Conservation (phyloP, 2,888 invertebrate species). For the Amiota communis region DNA sequence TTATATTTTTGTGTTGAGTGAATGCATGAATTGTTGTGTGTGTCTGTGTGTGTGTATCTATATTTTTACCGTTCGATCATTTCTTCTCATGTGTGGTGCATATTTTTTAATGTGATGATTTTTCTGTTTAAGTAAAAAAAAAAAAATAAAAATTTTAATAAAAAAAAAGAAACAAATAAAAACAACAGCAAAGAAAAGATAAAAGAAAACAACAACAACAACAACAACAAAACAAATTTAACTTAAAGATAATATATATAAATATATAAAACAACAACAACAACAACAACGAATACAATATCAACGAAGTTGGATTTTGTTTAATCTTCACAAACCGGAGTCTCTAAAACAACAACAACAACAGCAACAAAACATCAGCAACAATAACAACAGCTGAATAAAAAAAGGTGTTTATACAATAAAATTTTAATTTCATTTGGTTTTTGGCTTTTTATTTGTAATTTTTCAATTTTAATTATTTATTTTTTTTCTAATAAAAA, state of each 20-base stretch:
- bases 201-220: constrained; percentile 11
- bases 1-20: too few species aligned
- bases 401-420: constrained; percentile 46
- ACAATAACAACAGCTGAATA: constrained; percentile 39
- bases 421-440: constrained; percentile 18
- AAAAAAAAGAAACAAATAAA: constrained; percentile 6
- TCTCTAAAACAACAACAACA: constrained; percentile 36
- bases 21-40: too few species aligned
- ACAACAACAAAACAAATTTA: constrained; percentile 36
- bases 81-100: constrained; percentile 8
- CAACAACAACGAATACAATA: constrained; percentile 37
- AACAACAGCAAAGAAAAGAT: constrained; percentile 25
- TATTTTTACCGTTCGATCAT: background rate
- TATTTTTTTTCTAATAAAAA: constrained; percentile 26
- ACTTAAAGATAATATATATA: constrained; percentile 24
- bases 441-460: constrained; percentile 27
- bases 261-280: constrained; percentile 25
- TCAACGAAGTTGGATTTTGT: constrained; percentile 18
- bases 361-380: constrained; percentile 34
- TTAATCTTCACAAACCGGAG: constrained; percentile 26
- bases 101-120: background rate
- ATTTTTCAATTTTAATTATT: constrained; percentile 31
- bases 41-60: background rate
- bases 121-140: too few species aligned
- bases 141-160: too few species aligned